Percentiles rank a stretch among this genome's conserved stretches.
Conservation (phyloP, 2,888 invertebrate species). For the Morinoia aosen region DNA sequence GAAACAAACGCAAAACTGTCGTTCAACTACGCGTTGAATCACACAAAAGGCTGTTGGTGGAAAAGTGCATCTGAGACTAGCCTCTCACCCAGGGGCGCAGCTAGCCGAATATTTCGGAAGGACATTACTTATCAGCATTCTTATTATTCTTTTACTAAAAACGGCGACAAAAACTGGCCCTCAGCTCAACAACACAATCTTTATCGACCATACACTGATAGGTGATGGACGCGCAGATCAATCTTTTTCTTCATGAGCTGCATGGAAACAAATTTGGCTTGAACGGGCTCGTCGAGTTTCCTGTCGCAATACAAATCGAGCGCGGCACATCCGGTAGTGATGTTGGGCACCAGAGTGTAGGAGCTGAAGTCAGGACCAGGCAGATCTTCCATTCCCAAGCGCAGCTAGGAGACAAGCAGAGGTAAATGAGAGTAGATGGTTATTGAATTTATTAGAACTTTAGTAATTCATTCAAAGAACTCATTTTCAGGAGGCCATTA, state of each 20-base stretch:
- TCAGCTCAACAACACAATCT: not conserved
- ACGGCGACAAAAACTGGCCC: too few relatives aligned
- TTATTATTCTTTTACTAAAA: too few relatives aligned
- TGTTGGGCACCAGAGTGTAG: not conserved
- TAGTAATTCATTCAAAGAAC: not conserved
- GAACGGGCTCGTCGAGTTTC: not conserved
- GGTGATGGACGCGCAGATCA: not conserved
- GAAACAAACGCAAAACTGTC: too few relatives aligned
- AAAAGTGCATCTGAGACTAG: too few relatives aligned
- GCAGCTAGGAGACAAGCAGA: not conserved
- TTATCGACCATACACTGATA: not conserved
- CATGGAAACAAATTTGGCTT: not conserved
- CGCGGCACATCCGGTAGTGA: not conserved
- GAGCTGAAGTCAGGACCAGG: not conserved
- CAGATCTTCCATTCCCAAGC: not conserved
- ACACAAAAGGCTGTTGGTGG: too few relatives aligned
- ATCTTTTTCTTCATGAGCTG: not conserved
- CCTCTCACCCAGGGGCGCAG: too few relatives aligned
- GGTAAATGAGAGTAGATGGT: too few relatives aligned
- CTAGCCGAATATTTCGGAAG: too few relatives aligned
- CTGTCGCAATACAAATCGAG: too few relatives aligned
- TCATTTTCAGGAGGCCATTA: too few relatives aligned
- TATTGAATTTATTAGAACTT: not conserved
- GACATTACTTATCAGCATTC: too few relatives aligned
- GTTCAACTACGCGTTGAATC: too few relatives aligned